Conservation (phyloP, 2,113 vertebrate genomes). For the Ciconia maguari region DNA sequence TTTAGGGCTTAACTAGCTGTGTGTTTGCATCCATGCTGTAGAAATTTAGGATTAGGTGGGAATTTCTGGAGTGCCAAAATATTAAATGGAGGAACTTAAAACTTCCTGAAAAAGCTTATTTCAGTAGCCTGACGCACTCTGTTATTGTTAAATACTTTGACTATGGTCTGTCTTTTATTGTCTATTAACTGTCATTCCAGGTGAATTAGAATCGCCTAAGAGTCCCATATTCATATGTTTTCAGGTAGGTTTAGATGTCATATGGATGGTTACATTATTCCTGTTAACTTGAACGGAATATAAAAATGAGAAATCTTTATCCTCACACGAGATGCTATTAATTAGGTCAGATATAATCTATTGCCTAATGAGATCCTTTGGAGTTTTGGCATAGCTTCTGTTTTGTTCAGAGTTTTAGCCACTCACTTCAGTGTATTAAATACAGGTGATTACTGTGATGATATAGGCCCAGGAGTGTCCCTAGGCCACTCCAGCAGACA, state of each 20-base stretch:
- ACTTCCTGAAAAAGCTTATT: neutral
- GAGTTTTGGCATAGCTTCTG: neutral
- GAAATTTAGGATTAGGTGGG: neutral
- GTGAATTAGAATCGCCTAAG: neutral
- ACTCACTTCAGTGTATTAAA: neutral
- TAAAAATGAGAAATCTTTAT: neutral
- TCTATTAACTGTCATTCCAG: neutral
- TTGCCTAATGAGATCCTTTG: neutral
- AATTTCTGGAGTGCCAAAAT: neutral
- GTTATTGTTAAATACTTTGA: neutral
- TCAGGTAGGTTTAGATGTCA: neutral
- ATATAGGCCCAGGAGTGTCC: neutral
- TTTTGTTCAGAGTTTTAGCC: neutral
- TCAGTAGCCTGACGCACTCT: neutral
- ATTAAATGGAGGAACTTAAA: neutral
- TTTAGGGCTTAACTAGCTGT: neutral
- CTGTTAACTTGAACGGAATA: neutral
- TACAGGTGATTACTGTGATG: neutral
- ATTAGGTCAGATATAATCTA: neutral
- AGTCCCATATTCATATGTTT: neutral
- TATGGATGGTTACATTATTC: neutral
- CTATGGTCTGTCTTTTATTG: neutral
- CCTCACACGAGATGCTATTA: neutral
- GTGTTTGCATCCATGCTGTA: neutral
- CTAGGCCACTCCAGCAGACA: neutral